Evolutionary conservation across 2,797 vertebrate species (phyloP), one percentile per base, ranked within the genome.

Genomic region (Macropodus opercularis): DNA sequence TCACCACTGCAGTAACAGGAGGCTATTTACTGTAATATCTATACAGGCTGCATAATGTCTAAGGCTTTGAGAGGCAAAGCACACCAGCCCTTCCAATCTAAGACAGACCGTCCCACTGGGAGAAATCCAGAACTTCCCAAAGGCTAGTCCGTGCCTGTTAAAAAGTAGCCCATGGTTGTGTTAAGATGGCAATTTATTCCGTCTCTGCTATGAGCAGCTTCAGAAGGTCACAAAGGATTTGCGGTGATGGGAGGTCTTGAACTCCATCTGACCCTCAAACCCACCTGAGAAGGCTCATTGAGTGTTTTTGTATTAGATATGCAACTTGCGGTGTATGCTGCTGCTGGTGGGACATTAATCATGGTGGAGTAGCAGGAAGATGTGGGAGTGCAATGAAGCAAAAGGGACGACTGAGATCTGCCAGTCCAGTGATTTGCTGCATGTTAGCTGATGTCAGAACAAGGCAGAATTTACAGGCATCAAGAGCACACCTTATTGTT

Each of bases 241-340:
- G 80, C 78, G 73, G 66, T 82, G 76, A 88, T 87, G 72, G 79
- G 81, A 85, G 82, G 85, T 82, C 83, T 83, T 90, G 83, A 89
- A 90, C 87, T 86, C 69, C 42, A n/a, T 52, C 70, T 87, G 85
- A 90, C 89, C 87, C 68, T 69, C 54, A 84, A 80, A 79, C 59
- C 68, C 83, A 85, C 66, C 81, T 84, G 76, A 85, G 81, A 77
- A 81, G 72, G 65, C 75, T 78, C 80, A 77, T 66, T 59, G 75
- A 72, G 80, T 79, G 68, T 75, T 69, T 82, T 61, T 69, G 69
- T 63, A 83, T 87, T 75, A 72, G 61, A 78, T 79, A 84, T 86
- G 79, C 80, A 83, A 83, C 77, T 77, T 85, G 84, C 56, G 55
- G 61, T 59, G 63, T 53, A 43, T 53, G 71, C 54, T 70, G 69